Evolutionary conservation across 2,797 vertebrate species (phyloP), one percentile per base, ranked within the genome.

Genomic region (Sebastes kiyomatsui): DNA sequence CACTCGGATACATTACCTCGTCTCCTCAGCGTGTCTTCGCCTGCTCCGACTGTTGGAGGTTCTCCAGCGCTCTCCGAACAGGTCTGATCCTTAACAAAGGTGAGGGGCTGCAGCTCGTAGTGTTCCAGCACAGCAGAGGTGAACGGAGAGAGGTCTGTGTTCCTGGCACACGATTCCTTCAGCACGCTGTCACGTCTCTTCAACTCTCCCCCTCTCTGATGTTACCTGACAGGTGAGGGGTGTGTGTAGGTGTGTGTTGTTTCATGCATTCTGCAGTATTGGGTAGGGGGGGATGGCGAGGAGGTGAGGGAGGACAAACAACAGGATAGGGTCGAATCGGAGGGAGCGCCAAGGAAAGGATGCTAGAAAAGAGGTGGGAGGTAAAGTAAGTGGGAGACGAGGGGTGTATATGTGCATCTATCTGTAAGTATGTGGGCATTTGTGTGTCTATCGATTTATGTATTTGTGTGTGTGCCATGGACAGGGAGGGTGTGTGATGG

Each of bases 171-270:
- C 80, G 52, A 82, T 89, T 93, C 89, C 92, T 89, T 88, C 87
- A 92, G 87, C 84, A 71, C 80, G 67, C 92, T 91, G 92, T 93
- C 93, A 92, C 79, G 79, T 92, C 92, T 89, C 82, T 82, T 92
- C 91, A 91, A 66, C 86, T 88, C 91, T 86, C 79, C 81, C 78
- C 74, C 77, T 58, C 85, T 89, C 87, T 94, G 91, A 93, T 93
- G 85, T 79, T 90, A 87, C 92, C 92, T 95, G 94, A 93, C 93
- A 93, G 88, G 87, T 90, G 89, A 72, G 81, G 70, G 75, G 82
- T 79, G 82, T 74, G 35, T 59, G 68, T 81, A 74, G 80, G 81
- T 81, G 74, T 81, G 7, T 76, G 66, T 87, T 64, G 81, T 80
- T 89, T 85, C 82, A 84, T 87, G 80, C 81, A 73, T 83, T 81